Percentiles rank a stretch among this genome's conserved stretches.
These are phyloP conservation scores for Mormoops blainvillei DNA, from an alignment of 2,113 vertebrate genomes.

Conservation along the genomic window DNA sequence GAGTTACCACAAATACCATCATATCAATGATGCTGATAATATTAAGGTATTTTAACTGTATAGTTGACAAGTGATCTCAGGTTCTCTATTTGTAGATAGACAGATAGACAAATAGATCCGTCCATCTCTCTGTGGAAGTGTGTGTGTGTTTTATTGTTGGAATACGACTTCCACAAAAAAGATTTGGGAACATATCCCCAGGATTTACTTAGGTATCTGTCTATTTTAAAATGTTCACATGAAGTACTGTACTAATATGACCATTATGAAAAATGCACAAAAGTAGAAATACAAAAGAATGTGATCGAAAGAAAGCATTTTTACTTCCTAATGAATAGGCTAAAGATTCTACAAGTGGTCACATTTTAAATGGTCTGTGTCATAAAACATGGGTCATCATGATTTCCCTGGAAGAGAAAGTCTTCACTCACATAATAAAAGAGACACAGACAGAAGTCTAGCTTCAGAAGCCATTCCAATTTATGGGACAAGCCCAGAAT, in stretches of 20 bases:
- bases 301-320: not conserved
- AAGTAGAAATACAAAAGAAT: not conserved
- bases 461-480: not conserved
- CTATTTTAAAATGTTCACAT: not conserved
- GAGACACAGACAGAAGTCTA: not conserved
- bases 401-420: not conserved
- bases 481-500: too few relatives aligned
- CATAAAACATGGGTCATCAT: not conserved
- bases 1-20: not conserved
- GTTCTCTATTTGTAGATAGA: not conserved
- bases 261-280: not conserved
- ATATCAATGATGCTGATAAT: not conserved
- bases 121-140: not conserved
- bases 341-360: not conserved
- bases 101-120: not conserved
- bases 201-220: too few relatives aligned
- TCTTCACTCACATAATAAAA: not conserved
- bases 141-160: not conserved
- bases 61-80: not conserved
- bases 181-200: not conserved
- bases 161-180: not conserved
- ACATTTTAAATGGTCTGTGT: not conserved
- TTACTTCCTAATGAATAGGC: not conserved
- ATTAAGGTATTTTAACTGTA: not conserved
- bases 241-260: not conserved